Base-by-base conservation (phyloP, 2,113 vertebrate species). In the Planiliza haematocheilus region DNA sequence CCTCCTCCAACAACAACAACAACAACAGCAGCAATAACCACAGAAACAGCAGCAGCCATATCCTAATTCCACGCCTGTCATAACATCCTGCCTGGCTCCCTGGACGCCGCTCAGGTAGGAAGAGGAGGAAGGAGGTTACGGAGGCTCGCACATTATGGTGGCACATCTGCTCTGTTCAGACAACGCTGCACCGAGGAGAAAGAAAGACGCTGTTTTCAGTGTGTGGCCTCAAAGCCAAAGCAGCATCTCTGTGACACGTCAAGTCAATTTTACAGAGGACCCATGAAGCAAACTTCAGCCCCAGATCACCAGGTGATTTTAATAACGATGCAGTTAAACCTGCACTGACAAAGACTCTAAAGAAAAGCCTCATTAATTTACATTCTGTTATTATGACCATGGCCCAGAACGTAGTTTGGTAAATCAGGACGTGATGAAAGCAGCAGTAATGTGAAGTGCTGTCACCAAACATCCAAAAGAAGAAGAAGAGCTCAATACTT, bases 161-260 rank as follows among this genome's bases (percentile, higher is more conserved):
- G 66, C 81, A 76, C 84, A 86, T 84, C 79, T 79, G 70, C 81
- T 86, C 57, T 4, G 48, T 37, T 57, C 58, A 59, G 57, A 73
- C 50, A 53, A 24, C 16, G 3, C 8, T 2, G 51, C 2, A 37
- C n/a, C 1, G 0, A 20, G 43, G 41, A 56, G 39, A 52, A 30
- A 50, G 18, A 21, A 45, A 68, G 21, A 53, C 7, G 61, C 16
- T 68, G 46, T 51, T 55, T 78, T 59, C 16, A 67, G 20, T 14
- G n/a, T 36, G 17, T 24, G 21, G 57, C 65, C 52, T 49, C 53
- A 55, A 18, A 73, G 11, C 36, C 55, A 20, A 17, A 18, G 38
- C 75, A 39, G 36, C 70, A 45, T 61, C 53, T 3, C 51, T 0
- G 43, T 10, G 36, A 49, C 65, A 56, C 4, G 65, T 59, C 64